Base-by-base conservation (phyloP, 2,113 vertebrate genomes). In the Danionella cerebrum region DNA sequence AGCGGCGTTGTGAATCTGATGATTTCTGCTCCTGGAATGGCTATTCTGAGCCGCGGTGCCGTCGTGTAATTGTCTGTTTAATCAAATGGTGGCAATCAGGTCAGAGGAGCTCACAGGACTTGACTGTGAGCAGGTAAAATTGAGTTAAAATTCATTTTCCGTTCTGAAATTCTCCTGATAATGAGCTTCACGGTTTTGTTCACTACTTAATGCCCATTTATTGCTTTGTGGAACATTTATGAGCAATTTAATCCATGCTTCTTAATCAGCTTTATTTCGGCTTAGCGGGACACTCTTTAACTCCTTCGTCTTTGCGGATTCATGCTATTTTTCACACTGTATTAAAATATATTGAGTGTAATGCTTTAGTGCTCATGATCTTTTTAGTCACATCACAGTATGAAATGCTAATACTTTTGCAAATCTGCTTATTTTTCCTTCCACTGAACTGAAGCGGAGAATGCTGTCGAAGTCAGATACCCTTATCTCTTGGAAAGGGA, bases 181-280 rank as follows among this genome's bases (percentile, higher is more conserved):
- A 75, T 38, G 73, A 67, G 63, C 50, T 50, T 57, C 27, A 2
- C 44, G 16, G 35, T 57, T 75, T 71, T 68, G 73, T 74, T 62
- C 41, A 22, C 18, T 25, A 38, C 52, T 69, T 64, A 68, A 68
- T 63, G 65, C 21, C 35, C 50, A 10, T 63, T 68, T 64, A 60
- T 63, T 54, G 64, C 64, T 67, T 67, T 42, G 52, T 65, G 27
- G 29, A 57, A 52, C 66, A 58, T 70, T 53, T 48, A 36, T 60
- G 58, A 53, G 45, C 38, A 60, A 45, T 74, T 58, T 53, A 60
- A 45, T 53, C 45, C 12, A 2, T 25, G 21, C 36, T 13, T 33
- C 38, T 47, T 44, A 53, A 59, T 65, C 72, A 35, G 60, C 41
- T 52, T 25, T 47, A 9, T 74, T 55, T 65, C 9, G 12, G 12